Percentiles rank a stretch among this genome's conserved stretches.
phyloP scores from a whole-genome alignment of 1,140 invertebrate genomes.

The Achatina immaculata region DNA sequence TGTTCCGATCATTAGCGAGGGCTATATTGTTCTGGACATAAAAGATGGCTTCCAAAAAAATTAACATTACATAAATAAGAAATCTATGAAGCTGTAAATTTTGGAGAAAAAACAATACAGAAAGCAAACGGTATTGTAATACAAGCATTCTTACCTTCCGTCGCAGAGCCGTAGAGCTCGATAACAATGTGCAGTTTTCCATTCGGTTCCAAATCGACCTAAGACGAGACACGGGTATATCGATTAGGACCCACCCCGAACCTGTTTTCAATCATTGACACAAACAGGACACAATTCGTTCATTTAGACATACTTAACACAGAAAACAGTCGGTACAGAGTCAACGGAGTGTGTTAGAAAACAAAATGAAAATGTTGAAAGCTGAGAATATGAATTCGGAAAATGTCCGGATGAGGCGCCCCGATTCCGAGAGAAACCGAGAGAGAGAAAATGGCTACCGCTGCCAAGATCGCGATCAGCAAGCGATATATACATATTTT shows the following conservation, averaged over 20 bases:
- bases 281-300: not conserved
- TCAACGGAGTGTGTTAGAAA: not conserved
- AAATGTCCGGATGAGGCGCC: slow-evolving; percentile 41
- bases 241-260: slow-evolving; percentile 13
- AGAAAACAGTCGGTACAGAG: not conserved
- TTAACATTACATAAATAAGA: too few species aligned
- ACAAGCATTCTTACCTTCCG: slow-evolving; percentile 61
- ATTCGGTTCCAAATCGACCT: slow-evolving; percentile 97
- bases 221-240: slow-evolving; percentile 53
- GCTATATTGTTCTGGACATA: not conserved
- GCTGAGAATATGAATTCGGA: slow-evolving; percentile 20
- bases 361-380: not conserved
- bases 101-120: too few species aligned
- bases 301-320: not conserved
- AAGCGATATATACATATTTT: too few species aligned
- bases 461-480: not conserved
- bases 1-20: slow-evolving; percentile 2
- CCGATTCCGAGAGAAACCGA: slow-evolving; percentile 33
- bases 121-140: not conserved
- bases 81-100: too few species aligned
- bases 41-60: too few species aligned
- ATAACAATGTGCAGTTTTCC: slow-evolving; percentile 94
- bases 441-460: slow-evolving; percentile 36
- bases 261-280: not conserved
- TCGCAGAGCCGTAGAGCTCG: slow-evolving; percentile 77